Evolutionary conservation across 2,888 invertebrate genomes (phyloP).

Genomic region (Phymatocera aterrima): DNA sequence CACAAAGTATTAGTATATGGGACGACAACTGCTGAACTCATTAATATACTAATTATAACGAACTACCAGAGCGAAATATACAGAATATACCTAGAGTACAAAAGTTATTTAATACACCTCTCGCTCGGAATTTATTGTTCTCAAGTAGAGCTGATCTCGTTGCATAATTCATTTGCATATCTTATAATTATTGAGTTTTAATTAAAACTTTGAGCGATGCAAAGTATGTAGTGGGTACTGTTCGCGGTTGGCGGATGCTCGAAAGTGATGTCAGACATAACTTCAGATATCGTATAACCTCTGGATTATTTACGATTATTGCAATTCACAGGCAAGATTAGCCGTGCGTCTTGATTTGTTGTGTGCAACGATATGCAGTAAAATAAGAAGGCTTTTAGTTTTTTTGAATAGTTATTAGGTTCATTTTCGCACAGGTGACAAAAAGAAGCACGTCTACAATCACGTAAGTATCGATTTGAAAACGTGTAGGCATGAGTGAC

Average conservation of each 20-base stretch:
- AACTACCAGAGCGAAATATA: background rate
- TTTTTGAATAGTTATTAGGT: no score
- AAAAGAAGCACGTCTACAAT: no score
- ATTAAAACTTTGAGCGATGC: constrained; percentile 16
- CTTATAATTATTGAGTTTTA: constrained; percentile 39
- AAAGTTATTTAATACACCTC: constrained; percentile 1
- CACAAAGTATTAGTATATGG: background rate
- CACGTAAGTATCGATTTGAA: no score
- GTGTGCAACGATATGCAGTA: no score
- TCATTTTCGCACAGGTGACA: no score
- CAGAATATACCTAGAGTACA: background rate
- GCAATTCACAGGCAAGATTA: background rate
- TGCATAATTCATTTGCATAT: constrained; percentile 30
- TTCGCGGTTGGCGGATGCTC: background rate
- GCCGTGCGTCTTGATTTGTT: background rate
- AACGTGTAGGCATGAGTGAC: background rate
- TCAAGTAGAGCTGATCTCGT: constrained; percentile 19
- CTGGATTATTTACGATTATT: constrained; percentile 24
- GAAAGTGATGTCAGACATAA: background rate
- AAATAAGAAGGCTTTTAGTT: no score
- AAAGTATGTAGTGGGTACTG: background rate
- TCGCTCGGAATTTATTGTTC: background rate
- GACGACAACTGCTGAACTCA: background rate
- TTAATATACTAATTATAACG: constrained; percentile 31
- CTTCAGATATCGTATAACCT: background rate